These are phyloP conservation scores for Holacanthella duospinosa DNA, from an alignment of 2,888 invertebrate genomes.

Conservation along the genomic window DNA sequence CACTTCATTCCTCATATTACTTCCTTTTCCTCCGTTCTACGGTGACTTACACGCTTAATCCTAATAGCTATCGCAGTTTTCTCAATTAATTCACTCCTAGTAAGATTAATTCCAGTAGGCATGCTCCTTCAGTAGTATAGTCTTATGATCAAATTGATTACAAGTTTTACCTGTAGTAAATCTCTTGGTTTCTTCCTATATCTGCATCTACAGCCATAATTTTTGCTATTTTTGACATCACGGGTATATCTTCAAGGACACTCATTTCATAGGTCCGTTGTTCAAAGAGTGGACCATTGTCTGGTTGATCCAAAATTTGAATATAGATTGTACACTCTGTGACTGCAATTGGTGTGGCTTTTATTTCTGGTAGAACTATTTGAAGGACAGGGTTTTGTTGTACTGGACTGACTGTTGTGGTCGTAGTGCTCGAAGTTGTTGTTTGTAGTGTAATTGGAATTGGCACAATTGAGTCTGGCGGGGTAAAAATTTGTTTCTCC, in stretches of 20 bases:
- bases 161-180: constrained; percentile 65
- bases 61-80: no score
- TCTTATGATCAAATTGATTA: no score
- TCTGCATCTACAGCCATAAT: constrained; percentile 87
- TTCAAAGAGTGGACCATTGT: constrained; percentile 66
- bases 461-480: constrained; percentile 8
- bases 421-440: constrained; percentile 15
- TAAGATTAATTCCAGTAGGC: no score
- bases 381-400: not conserved
- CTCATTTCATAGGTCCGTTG: constrained; percentile 74
- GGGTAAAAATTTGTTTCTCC: constrained; percentile 16
- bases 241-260: constrained; percentile 77
- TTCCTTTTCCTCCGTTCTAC: no score
- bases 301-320: constrained; percentile 16
- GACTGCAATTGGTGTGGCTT: not conserved
- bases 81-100: no score
- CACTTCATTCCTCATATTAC: no score
- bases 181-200: constrained; percentile 87
- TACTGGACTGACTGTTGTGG: constrained; percentile 11
- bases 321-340: constrained; percentile 3
- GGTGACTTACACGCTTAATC: no score
- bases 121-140: no score
- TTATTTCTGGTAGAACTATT: not conserved
- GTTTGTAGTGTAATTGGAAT: constrained; percentile 1
- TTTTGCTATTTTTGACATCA: constrained; percentile 52